A percentile compares a stretch with the other conserved stretches of the same genome.
Conservation (phyloP, 2,113 vertebrate genomes). For the Scalopus aquaticus region DNA sequence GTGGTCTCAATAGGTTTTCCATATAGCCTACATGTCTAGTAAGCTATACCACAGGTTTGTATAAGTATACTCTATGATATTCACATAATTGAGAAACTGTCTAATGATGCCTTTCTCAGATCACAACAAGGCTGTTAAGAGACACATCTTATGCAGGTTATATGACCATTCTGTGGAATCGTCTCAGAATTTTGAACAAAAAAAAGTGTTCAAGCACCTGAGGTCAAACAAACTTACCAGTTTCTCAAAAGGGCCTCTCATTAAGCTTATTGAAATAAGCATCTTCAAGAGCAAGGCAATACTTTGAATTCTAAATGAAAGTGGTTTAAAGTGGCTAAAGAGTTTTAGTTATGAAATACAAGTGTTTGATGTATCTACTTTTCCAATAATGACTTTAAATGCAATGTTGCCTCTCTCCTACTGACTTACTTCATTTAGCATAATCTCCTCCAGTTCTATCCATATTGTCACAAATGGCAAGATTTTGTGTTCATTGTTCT, state of each 20-base stretch:
- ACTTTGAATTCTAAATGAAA: background rate
- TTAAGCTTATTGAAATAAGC: background rate
- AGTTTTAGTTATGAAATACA: background rate
- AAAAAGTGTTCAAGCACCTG: background rate
- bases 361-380: background rate
- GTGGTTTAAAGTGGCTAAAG: background rate
- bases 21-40: no score
- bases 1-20: no score
- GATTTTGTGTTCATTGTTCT: background rate
- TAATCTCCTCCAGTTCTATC: background rate
- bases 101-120: no score
- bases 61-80: no score
- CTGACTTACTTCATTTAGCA: background rate
- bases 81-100: no score
- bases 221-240: background rate
- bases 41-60: no score
- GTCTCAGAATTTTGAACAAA: slow-evolving; percentile 3
- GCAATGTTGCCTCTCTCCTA: background rate
- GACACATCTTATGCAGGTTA: no score
- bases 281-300: background rate
- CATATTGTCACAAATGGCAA: background rate
- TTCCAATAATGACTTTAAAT: background rate
- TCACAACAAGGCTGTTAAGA: no score
- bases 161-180: background rate
- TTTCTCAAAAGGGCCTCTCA: background rate